These are phyloP conservation scores for Sycobia sp. DNA, from an alignment of 1,140 invertebrate genomes.

Conservation along the genomic window DNA sequence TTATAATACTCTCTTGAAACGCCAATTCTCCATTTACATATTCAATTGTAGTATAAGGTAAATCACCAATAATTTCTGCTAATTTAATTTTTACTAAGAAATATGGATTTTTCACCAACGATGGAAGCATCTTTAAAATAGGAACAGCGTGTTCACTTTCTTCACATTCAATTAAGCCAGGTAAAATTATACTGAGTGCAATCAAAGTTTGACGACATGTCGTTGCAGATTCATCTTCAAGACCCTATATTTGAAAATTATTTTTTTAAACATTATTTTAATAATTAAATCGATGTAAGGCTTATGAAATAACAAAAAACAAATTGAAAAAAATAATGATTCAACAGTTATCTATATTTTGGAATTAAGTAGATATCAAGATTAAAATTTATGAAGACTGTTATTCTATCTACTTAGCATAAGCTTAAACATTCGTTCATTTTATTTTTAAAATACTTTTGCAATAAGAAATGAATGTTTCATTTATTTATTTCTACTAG, in stretches of 20 bases:
- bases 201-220: conserved; percentile 70
- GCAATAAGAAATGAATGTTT: too few relatives aligned
- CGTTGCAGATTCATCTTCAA: conserved; percentile 72
- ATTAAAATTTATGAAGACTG: too few relatives aligned
- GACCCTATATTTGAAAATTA: conserved; percentile 61
- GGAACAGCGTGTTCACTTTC: conserved; percentile 60
- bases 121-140: conserved; percentile 69
- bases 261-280: neutral
- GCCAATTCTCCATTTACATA: conserved; percentile 55
- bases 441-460: too few relatives aligned
- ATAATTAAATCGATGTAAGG: neutral
- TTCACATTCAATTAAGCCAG: conserved; percentile 66
- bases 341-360: neutral
- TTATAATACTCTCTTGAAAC: conserved; percentile 70
- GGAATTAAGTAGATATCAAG: conserved; percentile 3
- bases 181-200: conserved; percentile 66
- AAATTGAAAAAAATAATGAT: neutral
- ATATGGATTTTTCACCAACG: conserved; percentile 76
- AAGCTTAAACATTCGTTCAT: too few relatives aligned
- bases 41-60: conserved; percentile 66
- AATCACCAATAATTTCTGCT: conserved; percentile 65
- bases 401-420: too few relatives aligned
- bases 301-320: neutral
- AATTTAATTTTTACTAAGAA: conserved; percentile 85
- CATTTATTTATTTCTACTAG: too few relatives aligned